Evolutionary conservation across 2,888 invertebrate species (phyloP), one percentile per base, ranked within the genome.

Genomic region (Dryadula phaetusa): DNA sequence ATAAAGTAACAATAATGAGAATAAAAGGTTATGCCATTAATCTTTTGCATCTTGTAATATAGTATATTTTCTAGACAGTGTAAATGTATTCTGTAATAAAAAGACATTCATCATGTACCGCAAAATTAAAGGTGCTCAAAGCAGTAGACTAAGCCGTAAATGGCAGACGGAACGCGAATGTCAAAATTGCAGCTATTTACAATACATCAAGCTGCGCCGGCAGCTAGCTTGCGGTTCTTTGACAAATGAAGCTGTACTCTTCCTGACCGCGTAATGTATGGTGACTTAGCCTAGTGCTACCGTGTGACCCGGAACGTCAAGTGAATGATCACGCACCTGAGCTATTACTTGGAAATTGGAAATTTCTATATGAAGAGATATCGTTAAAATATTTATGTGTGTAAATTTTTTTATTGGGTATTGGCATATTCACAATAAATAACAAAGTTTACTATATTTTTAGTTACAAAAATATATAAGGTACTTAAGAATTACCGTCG

Each of bases 241-340:
- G 90, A 89, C 88, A 88, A 88, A 90, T 90, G 85, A 87, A 89
- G 88, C 79, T 79, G 85, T 87, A 75, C 67, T 73, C 74, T 70
- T 72, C 72, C 73, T 72, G 71, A 67, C 70, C 75, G 78, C 76
- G 73, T 76, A 70, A 77, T 76, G 76, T 75, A 76, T 78, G 76
- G 77, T 77, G 72, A 72, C 72, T 71, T 62, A 68, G 69, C 62
- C 20, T n/a, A 60, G 49, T 69, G 77, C 74, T 80, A 79, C 81
- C 75, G 80, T 81, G 74, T 70, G 78, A 79, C 76, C 77, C 76
- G 77, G 77, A 77, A 77, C 76, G 75, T 72, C 75, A 72, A 73
- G 73, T 76, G 64, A 69, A 67, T 67, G 62, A 66, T 67, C 69
- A 69, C 62, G 58, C 62, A 62, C 64, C 65, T 67, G 64, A 64